Evolutionary conservation across 2,113 vertebrate species (phyloP).

Genomic region (Lepus americanus): DNA sequence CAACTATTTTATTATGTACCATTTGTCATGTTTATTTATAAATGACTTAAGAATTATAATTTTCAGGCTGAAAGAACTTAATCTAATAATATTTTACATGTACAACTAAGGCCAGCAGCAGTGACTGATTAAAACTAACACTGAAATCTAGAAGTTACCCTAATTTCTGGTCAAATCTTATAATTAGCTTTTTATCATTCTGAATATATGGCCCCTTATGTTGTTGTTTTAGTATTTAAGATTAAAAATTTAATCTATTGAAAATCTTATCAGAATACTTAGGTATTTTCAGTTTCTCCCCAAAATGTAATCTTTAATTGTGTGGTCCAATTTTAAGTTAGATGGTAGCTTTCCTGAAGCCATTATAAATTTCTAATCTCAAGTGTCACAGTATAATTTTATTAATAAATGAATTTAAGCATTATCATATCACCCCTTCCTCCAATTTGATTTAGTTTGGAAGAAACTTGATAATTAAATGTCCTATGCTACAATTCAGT

Average conservation of each 20-base stretch:
- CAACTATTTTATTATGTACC: neutral
- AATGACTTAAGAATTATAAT: conserved; percentile 2
- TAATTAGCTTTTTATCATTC: neutral
- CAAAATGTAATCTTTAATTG: neutral
- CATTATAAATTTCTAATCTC: conserved; percentile 44
- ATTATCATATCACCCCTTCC: neutral
- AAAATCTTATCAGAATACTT: conserved; percentile 6
- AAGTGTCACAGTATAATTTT: conserved; percentile 33
- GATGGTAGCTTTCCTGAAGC: neutral
- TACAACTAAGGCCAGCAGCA: neutral
- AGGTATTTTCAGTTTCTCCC: neutral
- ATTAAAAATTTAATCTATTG: neutral
- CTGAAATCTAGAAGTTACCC: neutral
- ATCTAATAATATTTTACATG: neutral
- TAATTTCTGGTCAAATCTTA: neutral
- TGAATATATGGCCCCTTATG: neutral
- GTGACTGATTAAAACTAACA: neutral
- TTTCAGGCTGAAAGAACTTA: conserved; percentile 2
- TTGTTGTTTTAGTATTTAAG: conserved; percentile 50
- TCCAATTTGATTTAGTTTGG: neutral
- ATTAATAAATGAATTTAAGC: conserved; percentile 12
- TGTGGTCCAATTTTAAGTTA: neutral
- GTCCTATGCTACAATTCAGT: neutral
- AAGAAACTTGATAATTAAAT: conserved; percentile 36
- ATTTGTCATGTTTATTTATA: neutral